Conservation (phyloP, 2,888 invertebrate genomes). For the Eupeodes luniger region DNA sequence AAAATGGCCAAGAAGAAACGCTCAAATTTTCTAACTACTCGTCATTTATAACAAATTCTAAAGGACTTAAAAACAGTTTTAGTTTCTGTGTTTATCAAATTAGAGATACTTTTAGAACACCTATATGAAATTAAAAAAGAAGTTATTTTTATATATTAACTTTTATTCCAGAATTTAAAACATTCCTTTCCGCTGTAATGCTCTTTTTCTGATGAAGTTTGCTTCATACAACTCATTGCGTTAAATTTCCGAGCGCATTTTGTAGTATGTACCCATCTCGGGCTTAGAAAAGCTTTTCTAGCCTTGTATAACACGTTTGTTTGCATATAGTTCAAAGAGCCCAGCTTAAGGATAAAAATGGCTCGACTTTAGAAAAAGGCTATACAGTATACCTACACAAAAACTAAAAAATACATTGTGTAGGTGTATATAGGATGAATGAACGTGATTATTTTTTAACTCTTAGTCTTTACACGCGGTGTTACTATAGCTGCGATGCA, state of each 20-base stretch:
- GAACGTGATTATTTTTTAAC: conserved; percentile 71
- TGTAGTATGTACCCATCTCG: conserved; percentile 2
- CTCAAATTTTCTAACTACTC: no score
- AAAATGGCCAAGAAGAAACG: no score
- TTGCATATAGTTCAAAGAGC: conserved; percentile 37
- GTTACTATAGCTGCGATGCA: conserved; percentile 22
- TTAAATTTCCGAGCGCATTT: conserved; percentile 25
- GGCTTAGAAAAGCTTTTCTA: conserved; percentile 59
- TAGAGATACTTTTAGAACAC: no score
- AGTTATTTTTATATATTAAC: no score
- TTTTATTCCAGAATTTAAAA: neutral
- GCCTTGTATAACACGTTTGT: conserved; percentile 39
- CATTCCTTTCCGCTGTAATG: neutral
- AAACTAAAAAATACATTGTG: neutral
- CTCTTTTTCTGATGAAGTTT: conserved; percentile 1
- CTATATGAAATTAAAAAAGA: no score
- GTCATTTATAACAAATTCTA: no score
- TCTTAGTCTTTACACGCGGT: conserved; percentile 52
- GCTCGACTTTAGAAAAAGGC: conserved; percentile 14
- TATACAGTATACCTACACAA: neutral
- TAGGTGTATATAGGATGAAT: neutral
- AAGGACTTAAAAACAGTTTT: no score
- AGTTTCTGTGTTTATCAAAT: no score
- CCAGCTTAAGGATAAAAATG: conserved; percentile 20
- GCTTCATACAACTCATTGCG: conserved; percentile 15